phyloP scores from a whole-genome alignment of 2,888 invertebrate genomes.

The Campopleginae sp. region DNA sequence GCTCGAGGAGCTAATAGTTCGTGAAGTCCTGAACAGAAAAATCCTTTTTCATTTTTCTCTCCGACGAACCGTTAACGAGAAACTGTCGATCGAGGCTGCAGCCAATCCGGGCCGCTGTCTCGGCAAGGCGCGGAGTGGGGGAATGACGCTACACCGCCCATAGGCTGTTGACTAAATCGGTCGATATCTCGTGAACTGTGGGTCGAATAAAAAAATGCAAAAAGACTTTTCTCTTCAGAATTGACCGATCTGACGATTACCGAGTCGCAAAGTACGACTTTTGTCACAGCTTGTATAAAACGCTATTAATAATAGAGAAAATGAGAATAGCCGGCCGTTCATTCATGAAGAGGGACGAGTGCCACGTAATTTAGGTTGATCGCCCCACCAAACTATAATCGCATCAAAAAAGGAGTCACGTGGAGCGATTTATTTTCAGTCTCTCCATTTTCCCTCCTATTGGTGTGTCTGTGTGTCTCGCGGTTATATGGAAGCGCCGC shows the following conservation, averaged over 20 bases:
- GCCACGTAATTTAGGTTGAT: constrained; percentile 62
- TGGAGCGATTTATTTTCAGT: constrained; percentile 16
- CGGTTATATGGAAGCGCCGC: constrained; percentile 15
- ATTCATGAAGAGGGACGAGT: constrained; percentile 53
- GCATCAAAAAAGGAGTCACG: constrained; percentile 17
- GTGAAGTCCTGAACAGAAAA: not conserved
- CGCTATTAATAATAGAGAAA: not conserved
- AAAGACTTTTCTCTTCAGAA: not conserved
- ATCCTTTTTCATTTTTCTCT: not conserved
- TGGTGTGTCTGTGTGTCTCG: not conserved
- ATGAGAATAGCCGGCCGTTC: not conserved
- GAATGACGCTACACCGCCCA: not conserved
- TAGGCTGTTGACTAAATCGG: not conserved
- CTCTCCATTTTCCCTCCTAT: constrained; percentile 31
- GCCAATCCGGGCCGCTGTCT: not conserved
- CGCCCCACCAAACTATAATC: constrained; percentile 44
- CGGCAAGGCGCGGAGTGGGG: not conserved
- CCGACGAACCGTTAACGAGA: not conserved
- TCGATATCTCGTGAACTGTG: not conserved
- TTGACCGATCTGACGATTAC: not conserved
- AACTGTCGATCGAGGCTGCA: not conserved
- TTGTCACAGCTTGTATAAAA: not conserved
- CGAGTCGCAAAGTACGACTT: not conserved
- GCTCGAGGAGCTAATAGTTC: not conserved
- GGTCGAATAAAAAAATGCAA: not conserved